Percentiles rank a stretch among this genome's conserved stretches.
Evolutionary conservation across 1,140 invertebrate genomes (phyloP).

Genomic region (Drosophila fuyamai): DNA sequence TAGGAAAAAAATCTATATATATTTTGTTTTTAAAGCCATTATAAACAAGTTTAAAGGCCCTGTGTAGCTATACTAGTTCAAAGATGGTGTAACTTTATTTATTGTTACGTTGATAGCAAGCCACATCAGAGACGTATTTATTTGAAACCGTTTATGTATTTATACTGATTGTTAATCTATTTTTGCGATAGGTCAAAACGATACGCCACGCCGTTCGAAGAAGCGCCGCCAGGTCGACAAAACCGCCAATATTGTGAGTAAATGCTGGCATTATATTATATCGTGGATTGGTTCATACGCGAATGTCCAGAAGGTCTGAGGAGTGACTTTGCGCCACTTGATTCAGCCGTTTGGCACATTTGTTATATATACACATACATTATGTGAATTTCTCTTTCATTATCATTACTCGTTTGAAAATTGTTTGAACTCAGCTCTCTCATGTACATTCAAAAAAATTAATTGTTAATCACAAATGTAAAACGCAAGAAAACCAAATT

Average conservation of each 20-base stretch:
- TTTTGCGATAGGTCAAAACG: constrained; percentile 62
- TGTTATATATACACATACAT: constrained; percentile 11
- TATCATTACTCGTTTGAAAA: constrained; percentile 14
- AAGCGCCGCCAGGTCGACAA: constrained; percentile 83
- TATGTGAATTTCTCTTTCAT: constrained; percentile 17
- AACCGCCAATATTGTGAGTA: constrained; percentile 84
- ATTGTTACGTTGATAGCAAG: neutral
- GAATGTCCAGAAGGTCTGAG: constrained; percentile 44
- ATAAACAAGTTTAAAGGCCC: too few species aligned
- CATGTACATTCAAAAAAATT: constrained; percentile 27
- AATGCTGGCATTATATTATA: constrained; percentile 52
- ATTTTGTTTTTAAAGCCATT: too few species aligned
- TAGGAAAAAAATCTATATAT: too few species aligned
- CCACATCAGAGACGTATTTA: constrained; percentile 8
- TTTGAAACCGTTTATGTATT: neutral
- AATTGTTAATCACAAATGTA: constrained; percentile 29
- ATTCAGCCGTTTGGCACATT: constrained; percentile 9
- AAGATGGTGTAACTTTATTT: too few species aligned
- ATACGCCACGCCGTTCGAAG: constrained; percentile 81
- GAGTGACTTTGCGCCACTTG: constrained; percentile 36
- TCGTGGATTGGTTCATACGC: constrained; percentile 44
- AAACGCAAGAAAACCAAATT: constrained; percentile 36
- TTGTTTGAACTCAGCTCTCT: constrained; percentile 1
- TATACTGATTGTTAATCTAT: neutral
- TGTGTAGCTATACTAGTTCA: too few species aligned